Evolutionary conservation across 2,797 vertebrate species (phyloP), one percentile per base, ranked within the genome.

Genomic region (Parauchenoglanis ngamensis): DNA sequence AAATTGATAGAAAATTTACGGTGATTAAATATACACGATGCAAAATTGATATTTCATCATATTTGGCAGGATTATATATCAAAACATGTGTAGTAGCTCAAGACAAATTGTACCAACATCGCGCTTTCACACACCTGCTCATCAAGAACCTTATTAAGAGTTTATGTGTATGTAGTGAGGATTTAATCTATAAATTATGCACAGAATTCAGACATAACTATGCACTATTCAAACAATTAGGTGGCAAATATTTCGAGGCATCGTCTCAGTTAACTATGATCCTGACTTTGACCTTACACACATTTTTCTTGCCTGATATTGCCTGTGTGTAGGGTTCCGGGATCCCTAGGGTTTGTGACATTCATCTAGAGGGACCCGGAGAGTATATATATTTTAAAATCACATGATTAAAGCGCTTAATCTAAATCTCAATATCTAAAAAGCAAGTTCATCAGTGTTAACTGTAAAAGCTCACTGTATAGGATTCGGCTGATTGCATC

Each of bases 1-100:
- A 57, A 85, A 88, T 82, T 85, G 78, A 85, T 82, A 28, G 57
- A 75, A 49, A 68, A 72, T 76, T 82, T 76, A 54, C 8, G 4
- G n/a, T 76, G 68, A 88, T 85, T 85, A 82, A 88, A 88, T 67
- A 28, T 40, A 70, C 19, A 25, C 54, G 0, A 40, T 46, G 78
- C 57, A 56, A 12, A 40, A 70, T 80, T 76, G 7, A 85, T 87
- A 75, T 80, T 68, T 84, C 31, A 73, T 84, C 17, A 8, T 76
- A 61, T 21, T 59, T n/a, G 31, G 21, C 59, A 61, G 49, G 28
- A 23, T 63, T 65, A 79, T 59, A 83, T 67, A 52, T 84, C 56
- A 59, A 80, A 25, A 13, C 49, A 52, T 54, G 54, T 68, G 52
- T 56, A 87, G 12, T 56, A 68, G 52, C 44, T 57, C 19, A 7